phyloP scores from a whole-genome alignment of 2,113 vertebrate species.

The Dasypus novemcinctus region DNA sequence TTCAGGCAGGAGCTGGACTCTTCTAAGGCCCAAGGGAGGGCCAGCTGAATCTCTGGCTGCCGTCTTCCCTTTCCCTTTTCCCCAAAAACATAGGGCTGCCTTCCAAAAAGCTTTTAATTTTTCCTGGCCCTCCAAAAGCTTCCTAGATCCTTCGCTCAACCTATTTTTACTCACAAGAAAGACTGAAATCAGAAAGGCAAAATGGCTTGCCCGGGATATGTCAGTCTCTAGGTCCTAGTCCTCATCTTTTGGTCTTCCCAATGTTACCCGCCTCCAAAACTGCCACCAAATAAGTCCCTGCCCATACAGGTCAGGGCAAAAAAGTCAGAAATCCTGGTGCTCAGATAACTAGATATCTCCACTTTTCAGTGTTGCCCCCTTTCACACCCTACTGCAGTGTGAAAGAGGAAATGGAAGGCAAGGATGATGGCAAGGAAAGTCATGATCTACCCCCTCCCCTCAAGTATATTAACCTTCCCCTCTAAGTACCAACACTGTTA shows the following conservation, averaged over 20 bases:
- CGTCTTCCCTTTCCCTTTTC: not conserved
- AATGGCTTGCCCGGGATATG: not conserved
- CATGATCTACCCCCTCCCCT: not conserved
- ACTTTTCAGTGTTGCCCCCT: not conserved
- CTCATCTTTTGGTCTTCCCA: not conserved
- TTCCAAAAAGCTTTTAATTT: not conserved
- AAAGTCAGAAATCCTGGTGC: not conserved
- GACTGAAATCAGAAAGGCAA: not conserved
- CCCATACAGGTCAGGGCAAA: not conserved
- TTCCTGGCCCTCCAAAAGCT: not conserved
- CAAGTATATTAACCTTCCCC: not conserved
- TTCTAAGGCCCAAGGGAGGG: not conserved
- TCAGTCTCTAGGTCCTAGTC: not conserved
- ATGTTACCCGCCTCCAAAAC: not conserved
- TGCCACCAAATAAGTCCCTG: constrained; percentile 6
- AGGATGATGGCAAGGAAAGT: not conserved
- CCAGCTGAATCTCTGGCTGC: not conserved
- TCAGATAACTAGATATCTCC: not conserved
- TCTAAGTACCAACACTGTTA: not conserved
- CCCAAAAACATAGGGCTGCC: not conserved
- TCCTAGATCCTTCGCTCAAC: not conserved
- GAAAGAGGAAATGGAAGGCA: not conserved
- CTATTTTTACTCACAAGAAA: constrained; percentile 11
- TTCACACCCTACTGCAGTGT: not conserved
- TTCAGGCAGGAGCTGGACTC: not conserved